Evolutionary conservation across 2,113 vertebrate species (phyloP).

Genomic region (Sitta europaea): DNA sequence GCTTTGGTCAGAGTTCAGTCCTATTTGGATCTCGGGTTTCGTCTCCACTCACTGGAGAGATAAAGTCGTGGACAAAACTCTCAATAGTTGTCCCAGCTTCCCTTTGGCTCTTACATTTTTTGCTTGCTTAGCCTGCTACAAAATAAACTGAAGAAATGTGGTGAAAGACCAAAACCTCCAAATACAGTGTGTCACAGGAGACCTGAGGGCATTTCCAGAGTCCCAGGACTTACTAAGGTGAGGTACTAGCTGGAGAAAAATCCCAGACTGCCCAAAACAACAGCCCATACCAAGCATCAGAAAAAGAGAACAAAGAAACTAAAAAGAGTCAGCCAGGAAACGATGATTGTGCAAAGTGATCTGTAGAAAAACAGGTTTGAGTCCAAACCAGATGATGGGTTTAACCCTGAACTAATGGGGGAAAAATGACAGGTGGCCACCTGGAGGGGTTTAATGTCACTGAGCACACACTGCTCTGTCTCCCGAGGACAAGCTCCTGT

Average conservation of each 20-base stretch:
- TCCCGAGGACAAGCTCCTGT: not conserved
- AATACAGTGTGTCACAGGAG: not conserved
- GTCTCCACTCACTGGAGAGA: not conserved
- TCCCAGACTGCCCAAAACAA: not conserved
- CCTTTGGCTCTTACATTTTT: not conserved
- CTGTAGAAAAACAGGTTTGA: not conserved
- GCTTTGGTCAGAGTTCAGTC: not conserved
- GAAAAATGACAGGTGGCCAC: not conserved
- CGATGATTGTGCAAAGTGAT: not conserved
- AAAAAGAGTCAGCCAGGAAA: not conserved
- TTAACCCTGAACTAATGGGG: not conserved
- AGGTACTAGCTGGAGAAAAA: not conserved
- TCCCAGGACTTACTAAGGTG: not conserved
- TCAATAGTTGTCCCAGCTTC: not conserved
- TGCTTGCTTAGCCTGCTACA: not conserved
- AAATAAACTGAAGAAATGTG: not conserved
- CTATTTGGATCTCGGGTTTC: not conserved
- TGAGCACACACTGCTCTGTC: not conserved
- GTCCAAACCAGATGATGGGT: not conserved
- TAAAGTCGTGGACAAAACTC: fast-evolving
- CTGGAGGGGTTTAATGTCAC: not conserved
- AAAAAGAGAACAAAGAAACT: not conserved
- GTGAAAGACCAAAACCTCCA: not conserved
- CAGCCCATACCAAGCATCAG: not conserved
- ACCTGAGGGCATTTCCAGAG: not conserved